Base-by-base conservation (phyloP, 2,888 invertebrate species). In the Spodoptera picta region DNA sequence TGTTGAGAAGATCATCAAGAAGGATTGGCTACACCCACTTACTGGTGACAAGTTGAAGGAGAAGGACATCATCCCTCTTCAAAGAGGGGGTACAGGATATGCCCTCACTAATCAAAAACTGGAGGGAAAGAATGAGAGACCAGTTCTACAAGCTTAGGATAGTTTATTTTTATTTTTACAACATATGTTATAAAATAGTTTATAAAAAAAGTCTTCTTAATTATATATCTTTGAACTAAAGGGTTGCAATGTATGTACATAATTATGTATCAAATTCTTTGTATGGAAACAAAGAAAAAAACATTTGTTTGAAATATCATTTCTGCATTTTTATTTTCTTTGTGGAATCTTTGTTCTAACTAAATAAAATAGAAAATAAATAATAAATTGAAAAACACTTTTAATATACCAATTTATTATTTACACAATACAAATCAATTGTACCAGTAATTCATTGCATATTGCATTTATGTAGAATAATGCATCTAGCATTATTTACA, bases 51-150 rank as follows among this genome's bases (percentile, higher is more conserved):
- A 97, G 87, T 87, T 99, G 6, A 97, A 95, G 54, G 98, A 99
- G 71, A 97, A 96, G 79, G 99, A 99, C 86, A 98, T 99, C 36
- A 99, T 99, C 84, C 95, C 96, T 5, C 90, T 99, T 83, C 98
- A 99, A 89, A 96, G 99, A 91, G 99, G 99, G 81, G 99, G 99
- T 44, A 99, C 99, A 14, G 99, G 99, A 12, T 99, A 98, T 92
- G 95, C 99, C 6, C 96, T 96, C 45, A 98, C 98, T 36, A 99
- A 99, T 87, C 95, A 96, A 45, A 96, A 97, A 77, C 94, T 99
- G 60, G 96, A 98, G 89, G 98, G 97, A 10, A 97, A 97, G 88
- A 96, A 97, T 86, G 96, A 96, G 75, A 95, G 98, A 60, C 98
- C 98, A 55, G 98, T 97, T 27, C 91, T 98, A 69, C 98, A 98